A percentile compares a stretch with the other conserved stretches of the same genome.
Conservation (phyloP, 2,888 invertebrate genomes). For the Caenorhabditis sp. region DNA sequence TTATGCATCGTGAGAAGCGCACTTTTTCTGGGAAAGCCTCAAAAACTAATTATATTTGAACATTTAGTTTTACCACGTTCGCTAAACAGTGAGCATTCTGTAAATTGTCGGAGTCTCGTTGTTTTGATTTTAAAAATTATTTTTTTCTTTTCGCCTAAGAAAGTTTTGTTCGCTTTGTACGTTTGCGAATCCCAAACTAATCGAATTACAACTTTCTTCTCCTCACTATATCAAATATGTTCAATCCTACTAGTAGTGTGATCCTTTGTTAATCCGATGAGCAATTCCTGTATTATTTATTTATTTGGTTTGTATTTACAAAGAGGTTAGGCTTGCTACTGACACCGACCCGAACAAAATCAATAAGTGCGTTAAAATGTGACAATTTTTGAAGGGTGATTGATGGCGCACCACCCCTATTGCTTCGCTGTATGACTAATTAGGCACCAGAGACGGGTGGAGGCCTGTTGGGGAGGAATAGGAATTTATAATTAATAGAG, state of each 20-base stretch:
- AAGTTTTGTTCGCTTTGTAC: not conserved
- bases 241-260: not conserved
- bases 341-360: not conserved
- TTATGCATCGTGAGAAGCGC: not conserved
- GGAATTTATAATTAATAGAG: not conserved
- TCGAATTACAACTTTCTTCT: not conserved
- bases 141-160: not conserved
- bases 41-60: not conserved
- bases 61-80: not conserved
- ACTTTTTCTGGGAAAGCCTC: not conserved
- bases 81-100: not conserved
- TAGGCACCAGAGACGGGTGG: not conserved
- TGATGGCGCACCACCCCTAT: not conserved
- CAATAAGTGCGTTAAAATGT: not conserved
- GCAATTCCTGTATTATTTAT: not conserved
- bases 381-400: not conserved
- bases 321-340: not conserved
- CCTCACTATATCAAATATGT: not conserved
- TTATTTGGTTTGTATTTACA: not conserved
- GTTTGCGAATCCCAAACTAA: not conserved
- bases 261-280: conserved; percentile 6
- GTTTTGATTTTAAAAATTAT: not conserved
- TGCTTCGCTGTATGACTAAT: not conserved
- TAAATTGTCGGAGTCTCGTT: not conserved
- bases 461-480: too few species aligned